phyloP scores from a whole-genome alignment of 1,140 invertebrate genomes.

The Trichonephila clavata region DNA sequence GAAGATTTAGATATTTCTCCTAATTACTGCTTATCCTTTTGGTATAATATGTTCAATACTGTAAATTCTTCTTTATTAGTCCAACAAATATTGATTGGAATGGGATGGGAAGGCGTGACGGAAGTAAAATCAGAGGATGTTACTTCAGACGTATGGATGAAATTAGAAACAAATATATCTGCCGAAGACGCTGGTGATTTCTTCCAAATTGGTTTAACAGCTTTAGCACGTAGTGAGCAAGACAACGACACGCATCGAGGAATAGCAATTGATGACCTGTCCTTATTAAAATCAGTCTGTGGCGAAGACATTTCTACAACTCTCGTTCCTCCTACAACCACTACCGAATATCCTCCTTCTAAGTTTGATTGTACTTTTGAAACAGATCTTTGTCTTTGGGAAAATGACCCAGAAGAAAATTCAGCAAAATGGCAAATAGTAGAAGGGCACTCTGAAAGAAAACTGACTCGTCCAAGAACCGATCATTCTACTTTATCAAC shows the following conservation, averaged over 20 bases:
- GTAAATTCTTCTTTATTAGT: conserved; percentile 58
- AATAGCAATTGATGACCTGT: conserved; percentile 77
- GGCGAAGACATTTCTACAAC: conserved; percentile 40
- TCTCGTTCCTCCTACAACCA: conserved; percentile 37
- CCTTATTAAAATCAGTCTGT: conserved; percentile 40
- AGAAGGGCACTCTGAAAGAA: conserved; percentile 61
- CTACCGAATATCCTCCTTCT: conserved; percentile 11
- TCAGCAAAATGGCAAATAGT: conserved; percentile 47
- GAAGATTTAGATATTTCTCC: conserved; percentile 71
- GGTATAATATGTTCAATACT: conserved; percentile 72
- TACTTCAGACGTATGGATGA: conserved; percentile 54
- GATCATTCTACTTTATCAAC: conserved; percentile 73
- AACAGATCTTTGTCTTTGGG: conserved; percentile 67
- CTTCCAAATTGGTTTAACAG: conserved; percentile 68
- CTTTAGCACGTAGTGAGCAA: neutral
- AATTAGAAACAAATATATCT: conserved; percentile 67
- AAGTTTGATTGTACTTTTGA: conserved; percentile 74
- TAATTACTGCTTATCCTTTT: conserved; percentile 65
- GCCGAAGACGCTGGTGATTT: conserved; percentile 60
- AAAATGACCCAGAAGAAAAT: conserved; percentile 17
- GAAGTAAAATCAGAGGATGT: conserved; percentile 47
- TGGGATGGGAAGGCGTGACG: conserved; percentile 52
- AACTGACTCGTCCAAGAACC: conserved; percentile 49
- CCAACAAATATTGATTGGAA: conserved; percentile 47
- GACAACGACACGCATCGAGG: conserved; percentile 67